phyloP scores from a whole-genome alignment of 2,888 invertebrate species.

The Luffia ferchaultella region DNA sequence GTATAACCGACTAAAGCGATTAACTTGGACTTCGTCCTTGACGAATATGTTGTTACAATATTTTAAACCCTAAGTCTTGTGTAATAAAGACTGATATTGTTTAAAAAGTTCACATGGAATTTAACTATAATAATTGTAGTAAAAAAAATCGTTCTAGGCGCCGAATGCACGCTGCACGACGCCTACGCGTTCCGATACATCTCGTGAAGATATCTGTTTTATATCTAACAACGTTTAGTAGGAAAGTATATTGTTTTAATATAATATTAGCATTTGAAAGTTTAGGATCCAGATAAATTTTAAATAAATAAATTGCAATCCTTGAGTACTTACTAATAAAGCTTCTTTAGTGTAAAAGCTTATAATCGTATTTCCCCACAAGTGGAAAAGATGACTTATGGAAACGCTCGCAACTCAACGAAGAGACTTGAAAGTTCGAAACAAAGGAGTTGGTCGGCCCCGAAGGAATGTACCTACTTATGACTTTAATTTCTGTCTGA shows the following conservation, averaged over 20 bases:
- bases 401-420: conserved; percentile 21
- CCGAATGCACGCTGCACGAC: conserved; percentile 54
- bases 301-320: too few relatives aligned
- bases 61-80: neutral
- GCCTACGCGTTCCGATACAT: conserved; percentile 35
- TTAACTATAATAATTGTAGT: conserved; percentile 53
- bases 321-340: too few relatives aligned
- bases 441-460: conserved; percentile 31
- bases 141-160: conserved; percentile 52
- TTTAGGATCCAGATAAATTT: too few relatives aligned
- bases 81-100: neutral
- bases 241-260: too few relatives aligned
- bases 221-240: neutral
- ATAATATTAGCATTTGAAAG: too few relatives aligned
- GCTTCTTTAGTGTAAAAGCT: conserved; percentile 22
- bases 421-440: conserved; percentile 22
- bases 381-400: conserved; percentile 25
- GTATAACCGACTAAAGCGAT: conserved; percentile 20
- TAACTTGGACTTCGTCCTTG: conserved; percentile 51
- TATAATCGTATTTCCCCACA: conserved; percentile 24
- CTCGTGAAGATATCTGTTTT: conserved; percentile 20
- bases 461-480: conserved; percentile 14
- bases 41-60: conserved; percentile 9
- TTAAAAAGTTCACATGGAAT: conserved; percentile 28
- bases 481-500: too few relatives aligned